Percentiles rank a stretch among this genome's conserved stretches.
Evolutionary conservation across 1,140 invertebrate species (phyloP).

Genomic region (Mamestra configurata): DNA sequence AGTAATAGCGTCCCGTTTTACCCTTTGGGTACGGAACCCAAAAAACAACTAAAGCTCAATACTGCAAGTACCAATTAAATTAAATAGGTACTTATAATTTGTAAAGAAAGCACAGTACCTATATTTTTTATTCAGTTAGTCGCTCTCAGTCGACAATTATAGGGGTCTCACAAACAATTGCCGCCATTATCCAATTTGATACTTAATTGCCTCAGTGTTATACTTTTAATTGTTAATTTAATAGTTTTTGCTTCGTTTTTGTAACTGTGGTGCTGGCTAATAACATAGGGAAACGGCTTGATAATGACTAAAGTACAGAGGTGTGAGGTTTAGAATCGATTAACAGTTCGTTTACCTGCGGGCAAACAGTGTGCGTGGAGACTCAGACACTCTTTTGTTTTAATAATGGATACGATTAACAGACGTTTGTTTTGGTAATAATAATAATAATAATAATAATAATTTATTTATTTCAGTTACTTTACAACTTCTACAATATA

Average conservation of each 20-base stretch:
- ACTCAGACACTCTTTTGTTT: neutral
- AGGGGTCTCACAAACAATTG: slow-evolving; percentile 23
- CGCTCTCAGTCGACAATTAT: slow-evolving; percentile 2
- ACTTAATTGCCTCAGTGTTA: slow-evolving; percentile 24
- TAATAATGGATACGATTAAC: neutral
- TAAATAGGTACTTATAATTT: neutral
- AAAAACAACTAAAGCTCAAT: neutral
- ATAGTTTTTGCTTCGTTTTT: neutral
- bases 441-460: too few relatives aligned
- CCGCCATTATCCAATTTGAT: slow-evolving; percentile 46
- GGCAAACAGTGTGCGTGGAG: neutral
- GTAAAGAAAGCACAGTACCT: neutral
- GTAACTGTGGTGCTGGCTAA: slow-evolving; percentile 1
- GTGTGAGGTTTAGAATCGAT: slow-evolving; percentile 4
- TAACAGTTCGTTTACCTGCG: slow-evolving; percentile 18
- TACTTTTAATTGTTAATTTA: slow-evolving; percentile 17
- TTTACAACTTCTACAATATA: too few relatives aligned
- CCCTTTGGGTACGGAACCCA: too few relatives aligned
- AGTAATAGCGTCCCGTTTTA: too few relatives aligned
- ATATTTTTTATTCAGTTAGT: neutral
- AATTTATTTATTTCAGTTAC: too few relatives aligned
- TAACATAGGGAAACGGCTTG: neutral
- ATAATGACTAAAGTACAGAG: neutral
- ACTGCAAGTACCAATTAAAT: too few relatives aligned
- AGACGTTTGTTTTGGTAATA: neutral